These are phyloP conservation scores for Proisotoma minuta DNA, from an alignment of 2,888 invertebrate species.

Conservation along the genomic window DNA sequence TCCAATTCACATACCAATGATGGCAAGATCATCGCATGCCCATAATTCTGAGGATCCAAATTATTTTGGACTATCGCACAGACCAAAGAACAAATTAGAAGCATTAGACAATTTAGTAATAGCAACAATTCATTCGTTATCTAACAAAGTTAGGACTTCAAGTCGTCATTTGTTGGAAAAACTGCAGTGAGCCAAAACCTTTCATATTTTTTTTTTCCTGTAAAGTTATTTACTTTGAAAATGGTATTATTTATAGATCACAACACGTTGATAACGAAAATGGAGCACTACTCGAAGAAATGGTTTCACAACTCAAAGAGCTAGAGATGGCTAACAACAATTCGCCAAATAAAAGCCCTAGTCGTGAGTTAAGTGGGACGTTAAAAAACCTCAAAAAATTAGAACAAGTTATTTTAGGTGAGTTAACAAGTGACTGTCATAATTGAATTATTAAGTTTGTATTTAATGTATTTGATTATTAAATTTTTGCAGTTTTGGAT, in stretches of 20 bases:
- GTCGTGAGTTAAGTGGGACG: constrained; percentile 55
- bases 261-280: constrained; percentile 49
- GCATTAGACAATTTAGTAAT: constrained; percentile 55
- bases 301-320: constrained; percentile 48
- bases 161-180: constrained; percentile 54
- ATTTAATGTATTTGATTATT: constrained; percentile 8
- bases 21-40: constrained; percentile 24
- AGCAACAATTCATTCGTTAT: constrained; percentile 55
- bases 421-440: not conserved
- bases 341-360: constrained; percentile 49
- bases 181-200: constrained; percentile 51
- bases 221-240: not conserved
- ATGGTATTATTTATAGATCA: constrained; percentile 41
- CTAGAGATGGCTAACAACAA: constrained; percentile 37
- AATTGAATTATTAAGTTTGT: not conserved
- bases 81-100: constrained; percentile 48
- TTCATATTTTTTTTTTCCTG: not conserved
- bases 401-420: constrained; percentile 56
- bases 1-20: constrained; percentile 33
- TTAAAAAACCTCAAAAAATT: constrained; percentile 55
- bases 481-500: constrained; percentile 49
- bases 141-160: constrained; percentile 54
- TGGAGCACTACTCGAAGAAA: constrained; percentile 49
- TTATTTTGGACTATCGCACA: constrained; percentile 43
- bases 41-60: constrained; percentile 30